A percentile compares a stretch with the other conserved stretches of the same genome.
phyloP scores from a whole-genome alignment of 2,888 invertebrate genomes.

The Chromoteleia sp. region DNA sequence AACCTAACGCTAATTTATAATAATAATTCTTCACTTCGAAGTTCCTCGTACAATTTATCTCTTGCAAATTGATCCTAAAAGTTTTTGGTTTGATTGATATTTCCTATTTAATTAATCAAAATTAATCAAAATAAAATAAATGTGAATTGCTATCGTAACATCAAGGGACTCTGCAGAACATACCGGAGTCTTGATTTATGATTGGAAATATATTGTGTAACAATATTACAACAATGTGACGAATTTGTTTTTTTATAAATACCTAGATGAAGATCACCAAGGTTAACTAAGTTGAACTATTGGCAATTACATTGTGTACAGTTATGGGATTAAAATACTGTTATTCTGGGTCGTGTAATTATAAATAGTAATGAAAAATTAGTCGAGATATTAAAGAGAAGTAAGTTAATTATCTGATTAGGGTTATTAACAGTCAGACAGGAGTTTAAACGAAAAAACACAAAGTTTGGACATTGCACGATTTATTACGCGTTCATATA shows the following conservation, averaged over 20 bases:
- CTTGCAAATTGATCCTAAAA: too few species aligned
- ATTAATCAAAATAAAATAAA: not conserved
- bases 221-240: conserved; percentile 51
- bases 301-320: conserved; percentile 69
- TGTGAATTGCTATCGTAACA: not conserved
- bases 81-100: too few species aligned
- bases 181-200: not conserved
- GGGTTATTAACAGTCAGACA: conserved; percentile 11
- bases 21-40: too few species aligned
- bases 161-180: not conserved
- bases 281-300: conserved; percentile 69
- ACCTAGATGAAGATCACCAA: conserved; percentile 49
- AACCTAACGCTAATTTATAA: too few species aligned
- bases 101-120: too few species aligned
- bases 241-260: conserved; percentile 46
- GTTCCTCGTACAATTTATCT: too few species aligned
- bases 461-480: conserved; percentile 12
- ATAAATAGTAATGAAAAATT: conserved; percentile 62
- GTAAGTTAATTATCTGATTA: conserved; percentile 51
- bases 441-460: not conserved
- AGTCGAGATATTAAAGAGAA: conserved; percentile 29
- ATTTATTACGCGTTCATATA: conserved; percentile 3
- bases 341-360: conserved; percentile 64
- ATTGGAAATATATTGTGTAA: conserved; percentile 16
- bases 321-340: conserved; percentile 69